Evolutionary conservation across 2,888 invertebrate species (phyloP), one percentile per base, ranked within the genome.

Genomic region (Ophion ellenae): DNA sequence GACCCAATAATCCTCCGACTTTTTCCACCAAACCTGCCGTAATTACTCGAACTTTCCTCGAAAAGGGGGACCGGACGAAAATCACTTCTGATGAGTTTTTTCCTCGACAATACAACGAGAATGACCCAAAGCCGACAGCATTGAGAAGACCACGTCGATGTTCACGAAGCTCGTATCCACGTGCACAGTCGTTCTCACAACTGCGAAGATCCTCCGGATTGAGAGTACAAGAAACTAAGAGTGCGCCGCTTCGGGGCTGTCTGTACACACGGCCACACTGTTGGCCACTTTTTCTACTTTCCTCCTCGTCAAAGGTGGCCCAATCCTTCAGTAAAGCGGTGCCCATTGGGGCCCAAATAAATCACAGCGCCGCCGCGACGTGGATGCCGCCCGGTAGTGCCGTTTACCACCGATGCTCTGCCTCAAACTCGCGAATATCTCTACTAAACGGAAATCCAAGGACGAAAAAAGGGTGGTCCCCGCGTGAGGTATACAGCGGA

Each of bases 281-380:
- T 45, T 40, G 40, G 57, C 57, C 67, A 45, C 40, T 86, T 83
- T 83, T 83, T 80, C 77, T 73, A 81, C 83, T 77, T 77, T 74
- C 47, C 61, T 59, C 47, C 73, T 73, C 83, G 85, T 83, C 83
- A 86, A 86, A 86, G 83, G 86, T 86, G 83, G 77, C 74, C 80
- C 85, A 83, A 83, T 83, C 80, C 69, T 81, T 83, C 59, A 61
- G 64, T 57, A 24, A 61, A 61, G 76, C 76, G 70, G 67, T n/a
- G 17, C 10, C 17, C 66, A 77, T 57, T 32, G 11, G 69, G 69
- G 79, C 81, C 80, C 75, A 86, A 79, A 84, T 86, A 86, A 87
- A 86, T 86, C 84, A 86, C 84, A 45, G 76, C 64, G 17, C 32
- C 66, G 32, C 67, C 75, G 66, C 82, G 74, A 83, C 53, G 40